Evolutionary conservation across 2,888 invertebrate species (phyloP), one percentile per base, ranked within the genome.

Genomic region (Atethmia centrago): DNA sequence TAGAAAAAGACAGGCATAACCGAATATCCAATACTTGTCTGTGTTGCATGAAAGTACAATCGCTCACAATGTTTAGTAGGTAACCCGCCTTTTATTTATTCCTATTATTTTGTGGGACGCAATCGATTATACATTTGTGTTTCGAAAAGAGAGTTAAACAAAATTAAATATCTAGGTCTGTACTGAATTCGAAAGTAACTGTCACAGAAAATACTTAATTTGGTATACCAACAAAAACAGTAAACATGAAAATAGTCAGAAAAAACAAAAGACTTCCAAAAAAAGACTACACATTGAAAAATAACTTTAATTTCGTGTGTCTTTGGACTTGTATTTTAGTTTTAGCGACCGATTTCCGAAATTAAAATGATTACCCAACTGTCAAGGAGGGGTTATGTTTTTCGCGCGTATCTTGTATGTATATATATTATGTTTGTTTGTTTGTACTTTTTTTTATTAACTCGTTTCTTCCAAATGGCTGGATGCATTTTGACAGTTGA

Each of bases 1-100:
- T 73, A 80, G 85, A 85, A 80, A 80, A 79, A 79, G 84, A 85
- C 61, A 68, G 53, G 14, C 10, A 67, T 61, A 76, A 68, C 76
- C 71, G 55, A 75, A 74, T 72, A 73, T 83, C 58, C 63, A 70
- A 84, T 75, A 80, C 67, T 72, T 64, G 67, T 49, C 49, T 62
- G 64, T 59, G 61, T 70, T 77, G 73, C 58, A 51, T 49, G n/a
- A 3, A 62, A 71, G 83, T 83, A 83, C 84, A 83, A 72, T 83
- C 78, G 69, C 63, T 69, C 40, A 74, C 81, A 73, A n/a, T 19
- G n/a, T 36, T 64, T n/a, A 19, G 0, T 19, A 31, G 19, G 19
- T 55, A 16, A n/a, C 8, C n/a, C 9, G 40, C 2, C 16, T 40
- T 36, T 51, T 51, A 31, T 64, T 31, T 51, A 19, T 31, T 64